Conservation (phyloP, 2,113 vertebrate species). For the Syngnathus floridae region DNA sequence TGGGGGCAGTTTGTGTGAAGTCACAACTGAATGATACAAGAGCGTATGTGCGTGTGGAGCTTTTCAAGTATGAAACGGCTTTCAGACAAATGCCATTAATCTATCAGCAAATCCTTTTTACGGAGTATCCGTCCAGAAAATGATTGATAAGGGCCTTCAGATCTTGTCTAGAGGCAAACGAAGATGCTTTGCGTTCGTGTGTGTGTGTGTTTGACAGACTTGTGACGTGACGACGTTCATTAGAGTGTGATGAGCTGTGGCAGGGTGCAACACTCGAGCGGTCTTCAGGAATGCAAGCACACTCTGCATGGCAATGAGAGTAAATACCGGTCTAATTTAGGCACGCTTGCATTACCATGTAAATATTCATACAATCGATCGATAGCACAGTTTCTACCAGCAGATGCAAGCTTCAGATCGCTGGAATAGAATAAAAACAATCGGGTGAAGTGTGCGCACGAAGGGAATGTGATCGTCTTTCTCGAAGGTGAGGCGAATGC, state of each 20-base stretch:
- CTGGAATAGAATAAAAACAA: conserved; percentile 63
- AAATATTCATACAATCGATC: conserved; percentile 60
- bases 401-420: conserved; percentile 46
- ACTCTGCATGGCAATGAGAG: neutral
- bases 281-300: conserved; percentile 18
- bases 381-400: conserved; percentile 52
- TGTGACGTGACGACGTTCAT: conserved; percentile 18
- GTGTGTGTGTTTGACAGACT: conserved; percentile 12
- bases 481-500: conserved; percentile 21
- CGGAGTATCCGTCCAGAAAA: conserved; percentile 51
- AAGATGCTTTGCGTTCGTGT: neutral
- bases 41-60: conserved; percentile 3
- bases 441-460: conserved; percentile 33
- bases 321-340: conserved; percentile 5
- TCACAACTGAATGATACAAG: neutral
- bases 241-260: conserved; percentile 21
- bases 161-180: conserved; percentile 21
- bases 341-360: conserved; percentile 39
- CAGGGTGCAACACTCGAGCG: conserved; percentile 9
- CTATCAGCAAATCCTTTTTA: conserved; percentile 24
- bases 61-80: conserved; percentile 24
- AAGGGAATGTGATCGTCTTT: neutral
- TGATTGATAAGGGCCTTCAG: conserved; percentile 49
- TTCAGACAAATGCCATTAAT: conserved; percentile 46
- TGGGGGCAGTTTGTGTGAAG: neutral